Evolutionary conservation across 2,113 vertebrate genomes (phyloP).

Genomic region (Eudorcas thomsonii): DNA sequence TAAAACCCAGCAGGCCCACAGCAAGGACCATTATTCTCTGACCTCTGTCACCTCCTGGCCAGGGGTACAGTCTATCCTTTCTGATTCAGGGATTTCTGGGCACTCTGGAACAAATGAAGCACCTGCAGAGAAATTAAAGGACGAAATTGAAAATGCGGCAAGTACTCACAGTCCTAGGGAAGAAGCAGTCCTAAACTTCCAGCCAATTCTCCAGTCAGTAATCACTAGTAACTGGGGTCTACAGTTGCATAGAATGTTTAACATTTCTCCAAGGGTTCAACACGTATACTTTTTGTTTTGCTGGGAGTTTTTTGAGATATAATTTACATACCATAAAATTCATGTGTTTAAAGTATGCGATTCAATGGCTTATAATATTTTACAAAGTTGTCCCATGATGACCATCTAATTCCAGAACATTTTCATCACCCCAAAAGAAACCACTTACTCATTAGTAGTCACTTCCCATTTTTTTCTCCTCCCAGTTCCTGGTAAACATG

Average conservation of each 20-base stretch:
- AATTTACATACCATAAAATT: neutral
- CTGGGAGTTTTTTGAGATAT: neutral
- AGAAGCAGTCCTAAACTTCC: neutral
- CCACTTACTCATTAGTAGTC: neutral
- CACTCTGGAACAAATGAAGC: conserved; percentile 48
- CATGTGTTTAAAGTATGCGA: neutral
- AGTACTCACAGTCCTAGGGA: neutral
- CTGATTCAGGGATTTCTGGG: neutral
- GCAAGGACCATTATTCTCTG: conserved; percentile 15
- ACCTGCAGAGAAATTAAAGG: conserved; percentile 44
- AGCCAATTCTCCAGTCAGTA: neutral
- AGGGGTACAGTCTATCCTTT: conserved; percentile 66
- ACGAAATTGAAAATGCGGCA: neutral
- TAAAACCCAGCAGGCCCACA: neutral
- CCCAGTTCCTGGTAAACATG: neutral
- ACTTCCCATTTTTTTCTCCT: neutral
- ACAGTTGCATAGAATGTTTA: neutral
- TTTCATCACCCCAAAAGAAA: neutral
- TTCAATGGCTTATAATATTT: neutral
- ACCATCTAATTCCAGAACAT: neutral
- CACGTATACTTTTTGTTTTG: neutral
- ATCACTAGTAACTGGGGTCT: neutral
- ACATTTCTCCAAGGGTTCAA: neutral
- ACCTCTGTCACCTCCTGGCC: conserved; percentile 56
- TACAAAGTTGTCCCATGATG: neutral